A percentile compares a stretch with the other conserved stretches of the same genome.
These are phyloP conservation scores for Dorcus parallelipipedus DNA, from an alignment of 2,888 invertebrate genomes.

Conservation along the genomic window DNA sequence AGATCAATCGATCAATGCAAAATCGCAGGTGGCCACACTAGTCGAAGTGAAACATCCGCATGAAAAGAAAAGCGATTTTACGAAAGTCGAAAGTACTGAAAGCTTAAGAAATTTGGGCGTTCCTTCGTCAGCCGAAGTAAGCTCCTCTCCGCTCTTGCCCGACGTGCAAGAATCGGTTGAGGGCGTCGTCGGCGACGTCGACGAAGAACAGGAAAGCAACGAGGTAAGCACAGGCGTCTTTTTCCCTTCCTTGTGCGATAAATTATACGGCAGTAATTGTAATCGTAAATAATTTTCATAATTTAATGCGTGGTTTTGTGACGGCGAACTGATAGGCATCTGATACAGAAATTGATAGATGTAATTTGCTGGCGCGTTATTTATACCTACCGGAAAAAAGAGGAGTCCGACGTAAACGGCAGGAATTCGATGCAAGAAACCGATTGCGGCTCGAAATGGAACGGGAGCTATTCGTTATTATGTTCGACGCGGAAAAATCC, in stretches of 20 bases:
- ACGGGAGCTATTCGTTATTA: slow-evolving; percentile 5
- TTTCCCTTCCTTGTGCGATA: neutral
- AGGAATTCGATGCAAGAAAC: slow-evolving; percentile 11
- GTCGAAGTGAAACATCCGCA: slow-evolving; percentile 32
- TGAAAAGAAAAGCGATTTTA: slow-evolving; percentile 11
- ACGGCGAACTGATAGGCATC: slow-evolving; percentile 11
- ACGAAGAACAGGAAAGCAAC: slow-evolving; percentile 5
- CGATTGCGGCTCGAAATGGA: slow-evolving; percentile 7
- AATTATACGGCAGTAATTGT: slow-evolving; percentile 10
- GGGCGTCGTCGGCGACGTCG: slow-evolving; percentile 17
- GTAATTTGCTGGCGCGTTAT: slow-evolving; percentile 13
- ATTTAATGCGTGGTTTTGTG: slow-evolving; percentile 17
- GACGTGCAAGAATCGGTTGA: slow-evolving; percentile 42
- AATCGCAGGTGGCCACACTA: slow-evolving; percentile 37
- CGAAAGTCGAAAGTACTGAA: slow-evolving; percentile 17
- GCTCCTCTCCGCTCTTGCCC: slow-evolving; percentile 42
- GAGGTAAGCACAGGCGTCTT: neutral
- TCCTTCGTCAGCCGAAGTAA: slow-evolving; percentile 11
- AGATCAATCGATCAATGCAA: slow-evolving; percentile 20
- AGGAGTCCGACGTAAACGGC: slow-evolving; percentile 3
- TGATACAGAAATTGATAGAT: slow-evolving; percentile 11
- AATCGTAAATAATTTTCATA: slow-evolving; percentile 17
- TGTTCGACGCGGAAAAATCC: neutral
- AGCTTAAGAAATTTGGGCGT: slow-evolving; percentile 9
- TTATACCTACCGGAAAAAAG: slow-evolving; percentile 7